Evolutionary conservation across 1,140 invertebrate genomes (phyloP).

Genomic region (Orius insidiosus): DNA sequence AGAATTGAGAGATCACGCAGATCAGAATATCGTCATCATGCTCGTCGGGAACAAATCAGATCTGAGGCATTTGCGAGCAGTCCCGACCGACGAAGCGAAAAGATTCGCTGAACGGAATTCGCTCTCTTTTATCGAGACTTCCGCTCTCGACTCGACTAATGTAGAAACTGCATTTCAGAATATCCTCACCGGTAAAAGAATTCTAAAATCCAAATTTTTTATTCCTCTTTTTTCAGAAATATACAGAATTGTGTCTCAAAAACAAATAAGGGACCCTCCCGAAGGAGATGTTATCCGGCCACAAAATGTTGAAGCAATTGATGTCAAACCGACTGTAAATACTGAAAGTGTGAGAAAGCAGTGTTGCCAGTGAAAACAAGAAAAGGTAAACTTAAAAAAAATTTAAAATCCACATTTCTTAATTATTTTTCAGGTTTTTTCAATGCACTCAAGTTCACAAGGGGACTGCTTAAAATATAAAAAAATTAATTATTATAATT

Average conservation of each 20-base stretch:
- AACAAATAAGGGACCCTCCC: constrained; percentile 85
- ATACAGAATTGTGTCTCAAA: constrained; percentile 92
- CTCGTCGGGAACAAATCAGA: constrained; percentile 96
- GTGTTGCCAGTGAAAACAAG: constrained; percentile 61
- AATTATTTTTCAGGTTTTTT: too few relatives aligned
- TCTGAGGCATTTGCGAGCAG: constrained; percentile 91
- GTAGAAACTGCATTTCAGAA: constrained; percentile 99
- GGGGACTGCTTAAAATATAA: too few relatives aligned
- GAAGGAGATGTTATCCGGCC: constrained; percentile 77
- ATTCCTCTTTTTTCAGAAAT: constrained; percentile 53
- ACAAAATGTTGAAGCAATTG: constrained; percentile 70
- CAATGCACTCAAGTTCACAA: too few relatives aligned
- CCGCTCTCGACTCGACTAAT: constrained; percentile 97
- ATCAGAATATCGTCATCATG: constrained; percentile 97
- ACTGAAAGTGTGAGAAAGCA: constrained; percentile 71
- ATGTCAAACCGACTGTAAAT: constrained; percentile 70
- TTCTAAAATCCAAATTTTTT: background rate
- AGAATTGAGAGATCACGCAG: constrained; percentile 84
- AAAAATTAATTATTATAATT: too few relatives aligned
- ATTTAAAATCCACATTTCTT: too few relatives aligned
- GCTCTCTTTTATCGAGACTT: constrained; percentile 98
- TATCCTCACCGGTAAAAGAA: constrained; percentile 81
- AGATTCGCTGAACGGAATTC: constrained; percentile 93
- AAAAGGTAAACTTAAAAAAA: too few relatives aligned
- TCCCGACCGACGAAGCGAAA: constrained; percentile 96